A percentile compares a stretch with the other conserved stretches of the same genome.
Evolutionary conservation across 2,797 vertebrate genomes (phyloP).

Genomic region (Caiman crocodilus): DNA sequence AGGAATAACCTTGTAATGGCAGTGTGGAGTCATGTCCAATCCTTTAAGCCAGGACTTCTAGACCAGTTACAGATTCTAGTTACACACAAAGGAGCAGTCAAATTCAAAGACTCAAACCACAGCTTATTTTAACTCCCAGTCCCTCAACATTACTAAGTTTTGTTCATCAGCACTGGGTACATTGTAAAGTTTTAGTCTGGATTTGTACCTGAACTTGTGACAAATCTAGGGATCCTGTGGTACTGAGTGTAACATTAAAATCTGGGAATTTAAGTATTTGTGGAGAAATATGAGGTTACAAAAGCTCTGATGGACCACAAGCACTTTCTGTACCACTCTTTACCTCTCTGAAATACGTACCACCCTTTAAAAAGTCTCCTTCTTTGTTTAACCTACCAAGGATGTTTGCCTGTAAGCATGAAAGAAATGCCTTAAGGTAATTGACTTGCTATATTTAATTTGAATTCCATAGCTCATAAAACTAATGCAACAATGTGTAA

Average conservation of each 20-base stretch:
- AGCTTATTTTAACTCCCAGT: background rate
- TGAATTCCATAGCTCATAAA: slow-evolving; percentile 6
- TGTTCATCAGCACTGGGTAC: background rate
- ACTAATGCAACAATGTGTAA: slow-evolving; percentile 49
- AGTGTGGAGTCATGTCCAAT: background rate
- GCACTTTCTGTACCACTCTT: slow-evolving; percentile 28
- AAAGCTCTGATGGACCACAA: slow-evolving; percentile 25
- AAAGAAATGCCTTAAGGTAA: slow-evolving; percentile 41
- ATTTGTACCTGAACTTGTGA: background rate
- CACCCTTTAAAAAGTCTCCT: slow-evolving; percentile 7
- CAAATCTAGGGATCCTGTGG: slow-evolving; percentile 1
- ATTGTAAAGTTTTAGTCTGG: background rate
- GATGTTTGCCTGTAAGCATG: slow-evolving; percentile 4
- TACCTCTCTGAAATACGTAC: slow-evolving; percentile 9
- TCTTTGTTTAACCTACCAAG: slow-evolving; percentile 20
- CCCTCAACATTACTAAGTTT: background rate
- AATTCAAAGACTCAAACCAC: background rate
- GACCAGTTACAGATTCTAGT: background rate
- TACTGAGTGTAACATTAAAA: slow-evolving; percentile 13
- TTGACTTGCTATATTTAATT: slow-evolving; percentile 45
- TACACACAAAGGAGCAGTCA: background rate
- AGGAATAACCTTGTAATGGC: background rate
- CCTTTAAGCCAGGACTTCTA: background rate
- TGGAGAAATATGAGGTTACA: slow-evolving; percentile 12
- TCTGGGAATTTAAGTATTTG: background rate